Conservation (phyloP, 2,113 vertebrate genomes). For the Aplodontia rufa region DNA sequence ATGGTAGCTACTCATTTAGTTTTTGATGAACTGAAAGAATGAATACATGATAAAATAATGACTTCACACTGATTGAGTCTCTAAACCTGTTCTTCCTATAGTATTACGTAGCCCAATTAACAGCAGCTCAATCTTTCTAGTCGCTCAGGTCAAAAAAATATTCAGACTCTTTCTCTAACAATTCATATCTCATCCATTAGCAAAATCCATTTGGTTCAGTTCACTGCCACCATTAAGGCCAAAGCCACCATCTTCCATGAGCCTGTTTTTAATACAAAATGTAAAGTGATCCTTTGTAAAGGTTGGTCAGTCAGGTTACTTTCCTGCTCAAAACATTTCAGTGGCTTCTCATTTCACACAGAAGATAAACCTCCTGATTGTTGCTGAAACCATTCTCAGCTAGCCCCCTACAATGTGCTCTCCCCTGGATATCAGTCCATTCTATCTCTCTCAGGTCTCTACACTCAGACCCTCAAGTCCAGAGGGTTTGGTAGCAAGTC, state of each 20-base stretch:
- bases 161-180: slow-evolving; percentile 2
- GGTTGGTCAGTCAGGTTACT: neutral
- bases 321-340: neutral
- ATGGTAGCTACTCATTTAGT: neutral
- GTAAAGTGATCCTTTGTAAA: neutral
- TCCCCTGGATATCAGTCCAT: neutral
- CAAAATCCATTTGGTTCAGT: neutral
- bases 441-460: neutral
- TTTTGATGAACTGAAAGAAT: neutral
- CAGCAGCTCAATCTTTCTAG: neutral
- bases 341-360: neutral
- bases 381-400: neutral
- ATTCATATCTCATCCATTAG: neutral
- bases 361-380: neutral
- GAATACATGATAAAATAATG: neutral
- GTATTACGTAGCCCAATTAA: neutral
- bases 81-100: neutral
- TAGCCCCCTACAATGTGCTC: neutral
- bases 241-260: neutral
- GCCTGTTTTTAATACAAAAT: neutral
- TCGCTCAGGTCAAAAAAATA: neutral
- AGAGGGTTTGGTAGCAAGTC: neutral
- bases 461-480: neutral
- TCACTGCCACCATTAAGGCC: neutral
- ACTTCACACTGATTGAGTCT: neutral